Conservation (phyloP, 2,888 invertebrate genomes). For the Nemotelus nigrinus region DNA sequence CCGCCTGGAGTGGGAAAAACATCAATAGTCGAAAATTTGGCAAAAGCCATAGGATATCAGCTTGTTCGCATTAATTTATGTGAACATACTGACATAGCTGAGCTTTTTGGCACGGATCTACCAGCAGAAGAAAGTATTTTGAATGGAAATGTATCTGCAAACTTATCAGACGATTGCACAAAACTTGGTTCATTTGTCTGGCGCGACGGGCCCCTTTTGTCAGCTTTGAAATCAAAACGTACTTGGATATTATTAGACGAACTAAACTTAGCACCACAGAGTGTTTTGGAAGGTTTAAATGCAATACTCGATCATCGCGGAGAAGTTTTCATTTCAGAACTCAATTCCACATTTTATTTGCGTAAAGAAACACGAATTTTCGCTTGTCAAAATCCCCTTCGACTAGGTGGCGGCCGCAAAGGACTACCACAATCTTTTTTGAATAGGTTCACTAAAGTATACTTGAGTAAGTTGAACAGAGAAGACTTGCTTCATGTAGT, state of each 20-base stretch:
- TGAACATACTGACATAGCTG: conserved; percentile 98
- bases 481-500: conserved; percentile 70
- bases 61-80: conserved; percentile 95
- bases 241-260: conserved; percentile 98
- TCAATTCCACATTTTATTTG: conserved; percentile 85
- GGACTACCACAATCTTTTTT: conserved; percentile 96
- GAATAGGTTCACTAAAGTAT: conserved; percentile 95
- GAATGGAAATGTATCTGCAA: conserved; percentile 50
- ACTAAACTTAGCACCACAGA: conserved; percentile 97
- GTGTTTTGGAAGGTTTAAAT: conserved; percentile 97
- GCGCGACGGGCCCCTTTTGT: conserved; percentile 95
- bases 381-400: conserved; percentile 96
- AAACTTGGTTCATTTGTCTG: conserved; percentile 88
- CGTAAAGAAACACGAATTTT: conserved; percentile 85
- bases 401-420: conserved; percentile 94
- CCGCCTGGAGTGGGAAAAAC: conserved; percentile 99
- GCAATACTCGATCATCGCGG: conserved; percentile 98
- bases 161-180: conserved; percentile 52
- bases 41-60: conserved; percentile 82
- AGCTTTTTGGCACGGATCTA: conserved; percentile 97
- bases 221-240: conserved; percentile 85
- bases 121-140: conserved; percentile 83
- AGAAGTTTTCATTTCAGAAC: conserved; percentile 94
- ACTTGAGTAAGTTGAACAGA: conserved; percentile 71
- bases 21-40: conserved; percentile 89